These are phyloP conservation scores for Philaenus spumarius DNA, from an alignment of 1,140 invertebrate species.

Conservation along the genomic window DNA sequence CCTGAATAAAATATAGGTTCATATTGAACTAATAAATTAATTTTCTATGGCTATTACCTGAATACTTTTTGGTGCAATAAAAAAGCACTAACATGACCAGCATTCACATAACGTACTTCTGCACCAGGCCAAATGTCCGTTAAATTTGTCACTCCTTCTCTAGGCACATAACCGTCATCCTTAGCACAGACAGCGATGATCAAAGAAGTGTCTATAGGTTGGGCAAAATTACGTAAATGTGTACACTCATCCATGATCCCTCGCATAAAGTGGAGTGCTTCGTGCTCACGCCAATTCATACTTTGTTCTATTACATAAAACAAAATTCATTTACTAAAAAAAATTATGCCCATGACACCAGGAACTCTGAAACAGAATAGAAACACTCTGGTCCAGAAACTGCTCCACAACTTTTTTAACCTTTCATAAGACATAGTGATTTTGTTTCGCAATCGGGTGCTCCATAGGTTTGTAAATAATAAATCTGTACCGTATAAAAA, in stretches of 20 bases:
- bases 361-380: neutral
- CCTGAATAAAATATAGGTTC: neutral
- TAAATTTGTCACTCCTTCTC: constrained; percentile 70
- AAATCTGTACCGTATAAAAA: too few species aligned
- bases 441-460: too few species aligned
- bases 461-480: too few species aligned
- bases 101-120: constrained; percentile 77
- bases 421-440: too few species aligned
- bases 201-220: constrained; percentile 74
- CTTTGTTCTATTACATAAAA: neutral
- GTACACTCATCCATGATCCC: constrained; percentile 99
- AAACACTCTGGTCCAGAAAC: too few species aligned
- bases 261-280: constrained; percentile 90
- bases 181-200: constrained; percentile 80
- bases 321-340: too few species aligned
- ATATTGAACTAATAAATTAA: neutral
- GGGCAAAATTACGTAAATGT: constrained; percentile 86
- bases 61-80: constrained; percentile 80
- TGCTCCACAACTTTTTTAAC: too few species aligned
- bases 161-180: constrained; percentile 89
- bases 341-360: too few species aligned
- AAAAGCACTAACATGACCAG: constrained; percentile 88
- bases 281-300: constrained; percentile 32
- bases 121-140: constrained; percentile 88
- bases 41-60: constrained; percentile 50